phyloP scores from a whole-genome alignment of 1,140 invertebrate genomes.

The Hycleus cichorii region DNA sequence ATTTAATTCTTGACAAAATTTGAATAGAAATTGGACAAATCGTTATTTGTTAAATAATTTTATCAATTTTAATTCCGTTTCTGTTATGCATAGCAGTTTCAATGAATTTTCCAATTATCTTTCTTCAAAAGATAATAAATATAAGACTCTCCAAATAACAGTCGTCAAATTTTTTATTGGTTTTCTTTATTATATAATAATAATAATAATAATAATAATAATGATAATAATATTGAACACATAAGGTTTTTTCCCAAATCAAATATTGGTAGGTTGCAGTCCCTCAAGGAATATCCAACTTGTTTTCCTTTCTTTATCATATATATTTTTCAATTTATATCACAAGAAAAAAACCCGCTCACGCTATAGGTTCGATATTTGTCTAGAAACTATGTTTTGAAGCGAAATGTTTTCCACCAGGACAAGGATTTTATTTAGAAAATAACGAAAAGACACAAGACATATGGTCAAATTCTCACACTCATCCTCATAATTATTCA shows the following conservation, averaged over 20 bases:
- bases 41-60: too few species aligned
- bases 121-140: background rate
- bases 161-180: too few species aligned
- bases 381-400: conserved; percentile 11
- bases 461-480: background rate
- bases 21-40: too few species aligned
- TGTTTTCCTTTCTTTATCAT: background rate
- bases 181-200: too few species aligned
- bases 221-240: conserved; percentile 7
- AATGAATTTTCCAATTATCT: conserved; percentile 3
- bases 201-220: too few species aligned
- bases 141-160: too few species aligned
- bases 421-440: background rate
- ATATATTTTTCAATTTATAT: background rate
- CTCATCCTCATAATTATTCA: background rate
- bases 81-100: conserved; percentile 22
- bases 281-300: background rate
- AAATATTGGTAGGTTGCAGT: too few species aligned
- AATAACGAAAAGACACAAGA: too few species aligned
- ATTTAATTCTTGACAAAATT: too few species aligned
- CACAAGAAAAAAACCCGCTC: background rate
- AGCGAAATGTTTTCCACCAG: conserved; percentile 17
- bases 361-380: background rate
- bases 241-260: conserved; percentile 5
- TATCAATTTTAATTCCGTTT: conserved; percentile 21